These are phyloP conservation scores for Phengaris alcon DNA, from an alignment of 2,888 invertebrate genomes.

Conservation along the genomic window DNA sequence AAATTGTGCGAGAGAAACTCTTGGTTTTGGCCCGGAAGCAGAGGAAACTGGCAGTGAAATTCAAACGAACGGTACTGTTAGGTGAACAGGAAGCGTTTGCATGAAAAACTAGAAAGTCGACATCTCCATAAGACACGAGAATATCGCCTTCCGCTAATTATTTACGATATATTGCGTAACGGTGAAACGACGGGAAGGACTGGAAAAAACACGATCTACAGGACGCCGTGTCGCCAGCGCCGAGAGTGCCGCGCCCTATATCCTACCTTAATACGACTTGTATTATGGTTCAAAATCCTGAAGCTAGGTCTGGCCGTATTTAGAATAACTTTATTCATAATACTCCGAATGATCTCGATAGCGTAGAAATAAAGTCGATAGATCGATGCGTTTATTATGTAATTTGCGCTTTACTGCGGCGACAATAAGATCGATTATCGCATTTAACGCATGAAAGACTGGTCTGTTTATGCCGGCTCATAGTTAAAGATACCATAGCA, in stretches of 20 bases:
- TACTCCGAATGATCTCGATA: slow-evolving; percentile 73
- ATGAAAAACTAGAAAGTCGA: slow-evolving; percentile 69
- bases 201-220: slow-evolving; percentile 73
- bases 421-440: slow-evolving; percentile 47
- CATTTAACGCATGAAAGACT: slow-evolving; percentile 40
- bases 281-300: slow-evolving; percentile 52
- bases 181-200: slow-evolving; percentile 78
- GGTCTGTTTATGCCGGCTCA: slow-evolving; percentile 66
- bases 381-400: slow-evolving; percentile 42
- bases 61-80: slow-evolving; percentile 52
- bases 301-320: slow-evolving; percentile 60
- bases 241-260: slow-evolving; percentile 47
- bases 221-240: slow-evolving; percentile 64
- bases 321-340: slow-evolving; percentile 75
- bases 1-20: neutral
- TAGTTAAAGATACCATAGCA: slow-evolving; percentile 78
- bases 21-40: slow-evolving; percentile 38
- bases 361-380: slow-evolving; percentile 64
- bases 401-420: slow-evolving; percentile 54
- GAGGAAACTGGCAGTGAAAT: slow-evolving; percentile 49
- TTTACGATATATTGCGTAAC: slow-evolving; percentile 79
- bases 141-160: slow-evolving; percentile 79
- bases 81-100: slow-evolving; percentile 64
- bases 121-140: slow-evolving; percentile 77
- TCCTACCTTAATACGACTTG: slow-evolving; percentile 49